Conservation (phyloP, 2,888 invertebrate species). For the Hypomecis punctinalis region DNA sequence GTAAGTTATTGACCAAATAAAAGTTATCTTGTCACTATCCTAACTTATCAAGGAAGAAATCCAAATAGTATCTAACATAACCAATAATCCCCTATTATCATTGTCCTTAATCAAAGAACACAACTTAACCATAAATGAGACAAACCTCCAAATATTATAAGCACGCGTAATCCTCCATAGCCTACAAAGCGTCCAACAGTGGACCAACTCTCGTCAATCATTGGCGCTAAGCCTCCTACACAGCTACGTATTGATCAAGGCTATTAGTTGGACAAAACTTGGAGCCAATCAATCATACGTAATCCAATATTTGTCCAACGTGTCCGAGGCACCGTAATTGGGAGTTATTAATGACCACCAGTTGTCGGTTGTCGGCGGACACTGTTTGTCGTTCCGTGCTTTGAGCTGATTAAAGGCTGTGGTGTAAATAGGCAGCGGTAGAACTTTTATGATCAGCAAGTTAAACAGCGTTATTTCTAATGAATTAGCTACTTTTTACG, state of each 20-base stretch:
- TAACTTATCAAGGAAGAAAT: background rate
- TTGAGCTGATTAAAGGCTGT: slow-evolving; percentile 17
- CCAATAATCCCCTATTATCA: slow-evolving; percentile 9
- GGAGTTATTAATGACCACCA: slow-evolving; percentile 59
- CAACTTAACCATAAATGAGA: slow-evolving; percentile 19
- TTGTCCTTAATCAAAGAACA: slow-evolving; percentile 11
- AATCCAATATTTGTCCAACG: slow-evolving; percentile 67
- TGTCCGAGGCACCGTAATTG: slow-evolving; percentile 58
- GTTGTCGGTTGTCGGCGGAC: slow-evolving; percentile 48
- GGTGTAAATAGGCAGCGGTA: too few species aligned
- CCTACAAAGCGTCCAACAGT: slow-evolving; percentile 26
- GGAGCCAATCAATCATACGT: slow-evolving; percentile 69
- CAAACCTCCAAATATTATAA: slow-evolving; percentile 38
- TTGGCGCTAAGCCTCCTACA: slow-evolving; percentile 29
- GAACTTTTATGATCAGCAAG: too few species aligned
- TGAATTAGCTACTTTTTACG: too few species aligned
- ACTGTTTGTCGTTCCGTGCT: slow-evolving; percentile 50
- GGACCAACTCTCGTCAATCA: slow-evolving; percentile 38
- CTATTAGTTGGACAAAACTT: slow-evolving; percentile 63
- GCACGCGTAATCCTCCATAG: slow-evolving; percentile 30
- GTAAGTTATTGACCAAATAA: too few species aligned
- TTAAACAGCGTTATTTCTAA: too few species aligned
- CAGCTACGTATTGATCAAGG: slow-evolving; percentile 35
- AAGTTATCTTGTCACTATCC: too few species aligned
- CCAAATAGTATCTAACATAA: slow-evolving; percentile 8